phyloP scores from a whole-genome alignment of 2,797 vertebrate genomes.

The Phoeniculus purpureus region DNA sequence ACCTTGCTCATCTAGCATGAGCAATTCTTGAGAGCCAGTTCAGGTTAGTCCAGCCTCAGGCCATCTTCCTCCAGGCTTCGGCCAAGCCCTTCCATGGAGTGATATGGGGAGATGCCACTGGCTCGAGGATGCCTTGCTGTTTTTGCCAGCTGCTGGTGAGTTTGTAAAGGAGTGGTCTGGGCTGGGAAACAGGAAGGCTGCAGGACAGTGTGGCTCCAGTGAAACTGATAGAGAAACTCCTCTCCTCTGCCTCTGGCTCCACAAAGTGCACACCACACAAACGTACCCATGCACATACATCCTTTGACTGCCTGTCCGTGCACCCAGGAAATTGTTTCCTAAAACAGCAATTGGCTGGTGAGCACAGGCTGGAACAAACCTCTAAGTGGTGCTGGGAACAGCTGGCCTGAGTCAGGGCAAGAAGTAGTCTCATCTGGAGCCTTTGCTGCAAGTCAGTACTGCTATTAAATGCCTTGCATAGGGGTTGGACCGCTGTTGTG shows the following conservation, averaged over 20 bases:
- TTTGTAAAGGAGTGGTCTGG: not conserved
- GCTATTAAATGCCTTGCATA: rapidly evolving
- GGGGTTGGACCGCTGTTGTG: rapidly evolving
- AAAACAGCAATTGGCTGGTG: not conserved
- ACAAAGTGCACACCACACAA: too few species aligned
- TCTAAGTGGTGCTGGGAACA: not conserved
- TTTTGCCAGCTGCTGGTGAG: not conserved
- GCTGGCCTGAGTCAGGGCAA: rapidly evolving
- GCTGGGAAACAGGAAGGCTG: not conserved
- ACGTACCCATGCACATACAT: not conserved
- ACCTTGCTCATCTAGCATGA: not conserved
- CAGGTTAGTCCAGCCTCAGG: not conserved
- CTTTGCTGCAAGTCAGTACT: not conserved
- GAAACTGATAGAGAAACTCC: not conserved
- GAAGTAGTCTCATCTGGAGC: not conserved
- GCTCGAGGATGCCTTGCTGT: not conserved
- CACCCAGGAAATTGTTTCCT: not conserved
- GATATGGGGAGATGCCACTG: not conserved
- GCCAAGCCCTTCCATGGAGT: not conserved
- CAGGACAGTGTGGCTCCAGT: not conserved
- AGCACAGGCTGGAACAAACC: not conserved
- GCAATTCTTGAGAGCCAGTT: not conserved
- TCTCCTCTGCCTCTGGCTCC: not conserved
- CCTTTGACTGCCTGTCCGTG: not conserved
- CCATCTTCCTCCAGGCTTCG: rapidly evolving